Base-by-base conservation (phyloP, 2,113 vertebrate species). In the Miniopterus natalensis region DNA sequence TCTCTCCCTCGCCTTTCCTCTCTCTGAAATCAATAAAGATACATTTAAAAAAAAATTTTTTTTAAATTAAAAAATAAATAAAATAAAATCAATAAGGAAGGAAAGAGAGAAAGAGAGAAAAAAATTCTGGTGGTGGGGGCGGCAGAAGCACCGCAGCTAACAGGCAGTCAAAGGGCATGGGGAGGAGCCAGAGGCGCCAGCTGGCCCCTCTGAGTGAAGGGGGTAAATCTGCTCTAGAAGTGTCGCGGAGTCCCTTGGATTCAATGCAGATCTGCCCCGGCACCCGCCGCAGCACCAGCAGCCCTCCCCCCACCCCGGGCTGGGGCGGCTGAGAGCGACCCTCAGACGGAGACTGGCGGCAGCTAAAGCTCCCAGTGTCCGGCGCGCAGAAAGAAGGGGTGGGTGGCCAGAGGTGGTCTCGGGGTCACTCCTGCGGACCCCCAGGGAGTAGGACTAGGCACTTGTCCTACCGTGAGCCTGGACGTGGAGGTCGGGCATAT, bases 171-270 rank as follows among this genome's bases (percentile, higher is more conserved):
- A 42, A 92, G 42, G 15, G 36, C n/a, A 1, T 0, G 17, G 11
- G 5, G 23, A 1, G 45, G 3, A 2, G 36, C 13, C 17, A 6
- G 31, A 25, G 86, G 42, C 1, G 4, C 18, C 0, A 17, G 11
- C 17, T 51, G 1, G 8, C 74, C 17, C 1, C 77, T 10, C 23
- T 8, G 21, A 63, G 21, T 18, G 36, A n/a, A 47, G 17, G 63
- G 12, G 61, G 20, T 31, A 18, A 40, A 47, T 68, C 53, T 55
- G 31, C 47, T 63, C 63, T 5, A 20, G 42, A 14, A 27, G 8
- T 11, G 55, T 5, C 57, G 31, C 61, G 18, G 27, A 2, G 51
- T 29, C 42, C 5, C 8, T 0, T 10, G 31, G 21, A 23, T 49
- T 78, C 63, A 25, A 1, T 2, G 3, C 23, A 12, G 49, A 31